Conservation (phyloP, 1,140 invertebrate species). For the Acyrthosiphon pisum region DNA sequence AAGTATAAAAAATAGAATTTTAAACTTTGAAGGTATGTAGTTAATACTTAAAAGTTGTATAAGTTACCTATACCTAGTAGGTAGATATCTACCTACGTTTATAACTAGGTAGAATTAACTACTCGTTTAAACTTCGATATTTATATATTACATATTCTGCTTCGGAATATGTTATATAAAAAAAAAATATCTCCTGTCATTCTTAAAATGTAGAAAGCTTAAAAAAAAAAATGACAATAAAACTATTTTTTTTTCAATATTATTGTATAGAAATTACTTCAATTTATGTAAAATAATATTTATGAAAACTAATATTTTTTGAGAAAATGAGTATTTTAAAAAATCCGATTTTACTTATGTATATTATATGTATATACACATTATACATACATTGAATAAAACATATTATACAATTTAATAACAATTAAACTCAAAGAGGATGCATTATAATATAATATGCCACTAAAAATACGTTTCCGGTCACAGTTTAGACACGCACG, state of each 20-base stretch:
- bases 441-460: background rate
- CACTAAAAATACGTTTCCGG: background rate
- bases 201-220: too few species aligned
- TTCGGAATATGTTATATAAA: too few species aligned
- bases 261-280: background rate
- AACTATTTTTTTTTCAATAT: too few species aligned
- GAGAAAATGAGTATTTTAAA: background rate
- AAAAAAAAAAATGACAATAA: too few species aligned
- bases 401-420: background rate
- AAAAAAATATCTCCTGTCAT: too few species aligned
- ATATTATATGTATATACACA: background rate
- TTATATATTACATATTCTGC: too few species aligned
- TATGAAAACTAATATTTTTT: background rate
- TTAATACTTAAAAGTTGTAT: too few species aligned
- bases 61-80: too few species aligned
- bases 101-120: too few species aligned
- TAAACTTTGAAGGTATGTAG: too few species aligned
- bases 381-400: background rate
- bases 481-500: background rate
- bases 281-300: background rate
- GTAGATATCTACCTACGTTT: too few species aligned
- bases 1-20: background rate
- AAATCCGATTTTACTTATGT: background rate
- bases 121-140: too few species aligned
- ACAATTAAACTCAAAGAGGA: background rate